Evolutionary conservation across 2,113 vertebrate species (phyloP), one percentile per base, ranked within the genome.

Genomic region (Crotalus helleri): DNA sequence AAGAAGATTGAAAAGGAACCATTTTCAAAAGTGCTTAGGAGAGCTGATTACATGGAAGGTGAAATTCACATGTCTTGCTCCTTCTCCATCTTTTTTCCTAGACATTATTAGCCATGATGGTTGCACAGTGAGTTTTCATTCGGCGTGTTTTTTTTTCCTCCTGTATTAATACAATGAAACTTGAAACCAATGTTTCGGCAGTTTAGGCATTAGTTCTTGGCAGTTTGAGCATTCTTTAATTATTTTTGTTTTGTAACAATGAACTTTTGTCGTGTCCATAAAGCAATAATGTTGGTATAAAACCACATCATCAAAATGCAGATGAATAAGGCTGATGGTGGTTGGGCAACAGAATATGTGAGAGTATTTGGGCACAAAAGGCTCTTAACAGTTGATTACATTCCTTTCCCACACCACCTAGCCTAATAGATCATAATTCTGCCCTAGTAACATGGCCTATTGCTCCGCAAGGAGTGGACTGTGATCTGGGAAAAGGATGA

Each of bases 101-200:
- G 33, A 81, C 33, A 81, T 21, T 74, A 6, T 93, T 95, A 93
- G 88, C 55, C 54, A n/a, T 93, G 57, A 92, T 91, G 94, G 95
- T 90, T 59, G 94, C 85, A 46, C n/a, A 92, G 89, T 89, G 88
- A 89, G 86, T 94, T 95, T 94, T 94, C 94, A 92, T 95, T 92
- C 91, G 53, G 88, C 92, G 85, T 55, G 69, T 92, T 33, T 44
- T 12, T 61, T 81, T 9, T 1, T 1, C 61, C 74, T 93, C 29
- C 0, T 0, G 29, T 69, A 74, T 81, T 21, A 39, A 81, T 81
- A 81, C 94, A 95, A 96, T 96, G 92, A 97, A 93, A 95, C 57
- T 6, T 95, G 96, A 97, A 95, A 97, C 97, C 93, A 69, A 95
- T 96, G 94, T 94, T 97, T 57, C 44, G 87, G 81, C 93, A 95